Evolutionary conservation across 2,888 invertebrate genomes (phyloP).

Genomic region (Cataglyphis altisquamis): DNA sequence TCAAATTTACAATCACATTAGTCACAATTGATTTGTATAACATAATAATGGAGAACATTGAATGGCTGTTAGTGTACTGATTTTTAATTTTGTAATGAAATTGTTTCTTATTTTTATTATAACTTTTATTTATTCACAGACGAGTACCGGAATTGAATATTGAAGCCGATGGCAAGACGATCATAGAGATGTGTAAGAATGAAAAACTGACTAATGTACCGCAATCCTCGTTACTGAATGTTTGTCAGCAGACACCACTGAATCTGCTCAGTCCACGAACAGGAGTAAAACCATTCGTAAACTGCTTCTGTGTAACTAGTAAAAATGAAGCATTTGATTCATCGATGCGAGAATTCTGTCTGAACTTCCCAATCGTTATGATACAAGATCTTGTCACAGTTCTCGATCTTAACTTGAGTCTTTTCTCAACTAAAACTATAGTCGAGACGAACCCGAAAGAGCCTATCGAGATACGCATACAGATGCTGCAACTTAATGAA

Average conservation of each 20-base stretch:
- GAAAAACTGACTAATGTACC: background rate
- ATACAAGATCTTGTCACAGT: background rate
- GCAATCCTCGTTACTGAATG: background rate
- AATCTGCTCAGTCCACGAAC: accelerated
- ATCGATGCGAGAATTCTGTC: background rate
- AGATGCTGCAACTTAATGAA: background rate
- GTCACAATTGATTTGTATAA: background rate
- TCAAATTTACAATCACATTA: background rate
- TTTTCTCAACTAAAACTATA: background rate
- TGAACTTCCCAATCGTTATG: background rate
- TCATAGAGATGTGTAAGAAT: background rate
- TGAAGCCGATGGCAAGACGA: background rate
- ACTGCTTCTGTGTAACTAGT: no score
- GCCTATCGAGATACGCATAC: background rate
- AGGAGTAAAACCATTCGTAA: background rate
- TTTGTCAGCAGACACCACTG: background rate
- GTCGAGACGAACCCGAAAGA: background rate
- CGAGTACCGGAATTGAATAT: background rate
- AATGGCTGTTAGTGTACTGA: background rate
- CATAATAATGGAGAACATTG: background rate
- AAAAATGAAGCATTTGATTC: background rate
- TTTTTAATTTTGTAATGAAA: background rate
- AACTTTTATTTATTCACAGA: conserved; percentile 2
- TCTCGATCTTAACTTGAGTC: background rate
- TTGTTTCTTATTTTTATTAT: background rate